phyloP scores from a whole-genome alignment of 1,140 invertebrate genomes.

The Drosophila miranda region DNA sequence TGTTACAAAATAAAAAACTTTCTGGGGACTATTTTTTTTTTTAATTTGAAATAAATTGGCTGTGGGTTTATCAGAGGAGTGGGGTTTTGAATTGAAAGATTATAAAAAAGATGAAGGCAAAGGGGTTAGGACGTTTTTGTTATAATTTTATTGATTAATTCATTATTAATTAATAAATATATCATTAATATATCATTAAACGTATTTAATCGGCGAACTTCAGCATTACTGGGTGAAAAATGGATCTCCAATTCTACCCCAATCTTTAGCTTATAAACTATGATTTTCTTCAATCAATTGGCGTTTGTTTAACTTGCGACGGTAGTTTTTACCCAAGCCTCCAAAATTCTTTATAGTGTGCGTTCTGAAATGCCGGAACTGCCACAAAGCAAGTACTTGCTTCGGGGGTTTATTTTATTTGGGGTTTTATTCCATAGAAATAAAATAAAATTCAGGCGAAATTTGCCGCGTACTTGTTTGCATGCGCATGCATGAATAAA shows the following conservation, averaged over 20 bases:
- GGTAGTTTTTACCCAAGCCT: neutral
- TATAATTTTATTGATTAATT: no score
- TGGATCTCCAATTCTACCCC: no score
- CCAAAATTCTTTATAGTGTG: neutral
- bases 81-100: no score
- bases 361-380: slow-evolving; percentile 8
- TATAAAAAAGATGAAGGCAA: neutral
- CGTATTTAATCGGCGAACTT: no score
- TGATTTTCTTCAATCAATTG: no score
- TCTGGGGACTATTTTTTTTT: slow-evolving; percentile 22
- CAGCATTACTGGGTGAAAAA: no score
- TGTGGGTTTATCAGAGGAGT: neutral
- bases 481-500: slow-evolving; percentile 60
- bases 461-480: slow-evolving; percentile 28
- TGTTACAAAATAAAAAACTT: slow-evolving; percentile 5
- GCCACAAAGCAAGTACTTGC: slow-evolving; percentile 30
- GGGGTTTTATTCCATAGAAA: slow-evolving; percentile 32
- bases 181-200: no score
- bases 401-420: slow-evolving; percentile 50
- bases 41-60: slow-evolving; percentile 32
- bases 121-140: neutral
- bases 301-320: no score
- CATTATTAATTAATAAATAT: no score
- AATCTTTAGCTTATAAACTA: no score
- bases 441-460: slow-evolving; percentile 19